These are phyloP conservation scores for Ameiurus melas DNA, from an alignment of 2,113 vertebrate species.

Conservation along the genomic window DNA sequence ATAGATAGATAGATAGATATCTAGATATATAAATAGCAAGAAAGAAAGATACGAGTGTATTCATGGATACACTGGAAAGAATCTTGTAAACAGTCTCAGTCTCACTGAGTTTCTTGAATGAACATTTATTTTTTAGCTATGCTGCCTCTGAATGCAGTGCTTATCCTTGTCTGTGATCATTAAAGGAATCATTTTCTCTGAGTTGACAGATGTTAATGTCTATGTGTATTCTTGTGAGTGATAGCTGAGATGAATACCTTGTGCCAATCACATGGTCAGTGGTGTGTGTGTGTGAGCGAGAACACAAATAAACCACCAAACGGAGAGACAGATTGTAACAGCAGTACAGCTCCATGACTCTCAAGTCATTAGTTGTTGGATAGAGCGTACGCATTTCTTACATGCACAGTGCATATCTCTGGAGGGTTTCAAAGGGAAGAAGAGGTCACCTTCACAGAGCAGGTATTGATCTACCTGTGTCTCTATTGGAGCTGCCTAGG, in stretches of 20 bases:
- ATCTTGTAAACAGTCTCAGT: not conserved
- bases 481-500: constrained; percentile 21
- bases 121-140: not conserved
- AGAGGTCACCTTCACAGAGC: constrained; percentile 46
- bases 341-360: constrained; percentile 14
- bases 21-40: not conserved
- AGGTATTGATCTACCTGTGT: constrained; percentile 48
- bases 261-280: constrained; percentile 38
- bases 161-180: constrained; percentile 30
- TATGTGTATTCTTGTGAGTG: constrained; percentile 36
- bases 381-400: constrained; percentile 30
- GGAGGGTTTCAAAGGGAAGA: constrained; percentile 23
- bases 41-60: not conserved
- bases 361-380: constrained; percentile 47
- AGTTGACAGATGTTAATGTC: constrained; percentile 35
- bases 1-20: not conserved
- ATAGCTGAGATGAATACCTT: constrained; percentile 38
- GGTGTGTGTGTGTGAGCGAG: constrained; percentile 14
- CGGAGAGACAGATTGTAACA: constrained; percentile 33
- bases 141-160: constrained; percentile 4
- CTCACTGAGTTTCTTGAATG: not conserved
- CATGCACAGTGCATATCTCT: constrained; percentile 43
- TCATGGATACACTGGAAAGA: not conserved
- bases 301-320: constrained; percentile 46
- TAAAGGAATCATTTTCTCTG: not conserved